Conservation (phyloP, 92 coral and sea anemone genomes). For the Epizoanthus stellaris region DNA sequence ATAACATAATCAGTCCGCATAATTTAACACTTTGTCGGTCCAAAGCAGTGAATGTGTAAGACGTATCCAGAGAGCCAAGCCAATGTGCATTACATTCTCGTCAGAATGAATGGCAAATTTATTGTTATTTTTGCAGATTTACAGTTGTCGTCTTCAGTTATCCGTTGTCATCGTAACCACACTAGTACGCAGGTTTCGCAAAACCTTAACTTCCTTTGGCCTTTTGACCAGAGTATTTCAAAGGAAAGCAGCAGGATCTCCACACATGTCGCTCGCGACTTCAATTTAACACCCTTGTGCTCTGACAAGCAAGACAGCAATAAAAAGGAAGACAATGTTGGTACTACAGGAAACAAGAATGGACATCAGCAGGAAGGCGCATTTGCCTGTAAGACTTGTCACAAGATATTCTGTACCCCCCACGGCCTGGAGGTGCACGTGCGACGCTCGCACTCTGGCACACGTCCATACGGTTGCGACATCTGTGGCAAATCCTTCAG, state of each 20-base stretch:
- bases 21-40: too few relatives aligned
- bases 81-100: too few relatives aligned
- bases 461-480: slow-evolving; percentile 84
- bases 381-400: slow-evolving; percentile 90
- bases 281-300: neutral
- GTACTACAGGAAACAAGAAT: neutral
- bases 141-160: neutral
- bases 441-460: slow-evolving; percentile 84
- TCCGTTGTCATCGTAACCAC: neutral
- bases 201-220: neutral
- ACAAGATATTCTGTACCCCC: slow-evolving; percentile 88
- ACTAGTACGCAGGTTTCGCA: neutral
- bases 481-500: slow-evolving; percentile 90
- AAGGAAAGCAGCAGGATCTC: neutral
- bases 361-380: slow-evolving; percentile 40
- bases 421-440: slow-evolving; percentile 98
- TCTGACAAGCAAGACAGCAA: neutral
- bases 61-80: too few relatives aligned
- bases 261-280: neutral
- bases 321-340: neutral
- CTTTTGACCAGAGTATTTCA: neutral
- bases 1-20: too few relatives aligned
- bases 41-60: too few relatives aligned
- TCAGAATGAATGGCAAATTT: too few relatives aligned
- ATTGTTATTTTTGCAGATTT: slow-evolving; percentile 17